Evolutionary conservation across 1,140 invertebrate genomes (phyloP), one percentile per base, ranked within the genome.

Genomic region (Papilio machaon): DNA sequence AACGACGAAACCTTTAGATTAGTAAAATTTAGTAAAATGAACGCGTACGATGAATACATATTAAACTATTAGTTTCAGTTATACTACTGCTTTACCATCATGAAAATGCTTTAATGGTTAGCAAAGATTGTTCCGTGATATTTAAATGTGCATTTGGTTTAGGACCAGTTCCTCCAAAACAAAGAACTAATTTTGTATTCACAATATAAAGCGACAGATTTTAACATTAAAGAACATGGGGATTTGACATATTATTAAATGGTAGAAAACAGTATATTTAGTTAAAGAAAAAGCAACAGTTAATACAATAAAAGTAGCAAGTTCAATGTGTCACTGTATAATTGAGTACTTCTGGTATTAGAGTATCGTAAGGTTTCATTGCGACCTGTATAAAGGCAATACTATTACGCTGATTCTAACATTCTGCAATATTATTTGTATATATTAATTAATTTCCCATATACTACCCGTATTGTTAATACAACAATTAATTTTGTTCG

Each of bases 321-420:
- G 64, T 70, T 70, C 64, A 70, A 70, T 70, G 30, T 70, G 64
- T 70, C 64, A 70, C 35, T 70, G 64, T 70, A 70, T 70, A 30
- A 67, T 67, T 67, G 60, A 35, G 60, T 67, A 70, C 64, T 70
- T 70, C 64, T 70, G 64, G 64, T 70, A 70, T 70, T 70, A 70
- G 64, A 70, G 13, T 64, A 64, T 64, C 9, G 60, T 64, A 70
- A 11, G 64, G 64, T 30, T 70, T 70, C 64, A 23, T 15, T 17
- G 11, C 64, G 64, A 70, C 64, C 64, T 15, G 30, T 67, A 70
- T 70, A 70, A 23, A 11, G 64, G 11, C 64, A 13, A 67, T 35
- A 30, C 23, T 67, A 64, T 23, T 30, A 67, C 60, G 30, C 30
- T 15, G 64, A 70, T 15, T 67, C 23, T 70, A 35, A 70, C 23